phyloP scores from a whole-genome alignment of 2,113 vertebrate genomes.

The Edolisoma coerulescens region DNA sequence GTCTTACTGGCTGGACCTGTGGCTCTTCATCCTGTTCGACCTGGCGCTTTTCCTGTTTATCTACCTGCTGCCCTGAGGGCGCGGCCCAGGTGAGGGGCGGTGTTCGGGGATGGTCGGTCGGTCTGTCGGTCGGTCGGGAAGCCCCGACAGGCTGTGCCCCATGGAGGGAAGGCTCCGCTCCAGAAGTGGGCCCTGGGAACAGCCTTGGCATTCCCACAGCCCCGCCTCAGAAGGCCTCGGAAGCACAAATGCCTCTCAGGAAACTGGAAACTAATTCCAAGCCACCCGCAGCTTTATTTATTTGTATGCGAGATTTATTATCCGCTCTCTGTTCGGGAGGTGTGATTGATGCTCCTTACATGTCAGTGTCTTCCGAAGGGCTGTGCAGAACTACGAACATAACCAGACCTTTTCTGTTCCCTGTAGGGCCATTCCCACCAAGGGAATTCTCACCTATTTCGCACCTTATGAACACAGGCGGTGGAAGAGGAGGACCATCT shows the following conservation, averaged over 20 bases:
- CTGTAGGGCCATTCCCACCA: not conserved
- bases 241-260: not conserved
- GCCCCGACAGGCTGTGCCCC: too few species aligned
- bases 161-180: not conserved
- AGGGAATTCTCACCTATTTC: not conserved
- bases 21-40: constrained; percentile 84
- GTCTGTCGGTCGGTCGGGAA: not conserved
- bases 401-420: not conserved
- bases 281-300: not conserved
- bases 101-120: not conserved
- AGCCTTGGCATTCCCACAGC: not conserved
- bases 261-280: not conserved
- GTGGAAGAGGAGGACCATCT: not conserved
- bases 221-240: not conserved
- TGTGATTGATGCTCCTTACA: not conserved
- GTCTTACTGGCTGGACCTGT: constrained; percentile 91
- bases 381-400: not conserved
- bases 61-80: constrained; percentile 74
- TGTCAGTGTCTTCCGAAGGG: too few species aligned
- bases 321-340: not conserved
- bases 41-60: constrained; percentile 78
- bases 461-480: not conserved
- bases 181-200: not conserved
- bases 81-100: not conserved
- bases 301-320: not conserved